Conservation (phyloP, 2,113 vertebrate species). For the Uria lomvia region DNA sequence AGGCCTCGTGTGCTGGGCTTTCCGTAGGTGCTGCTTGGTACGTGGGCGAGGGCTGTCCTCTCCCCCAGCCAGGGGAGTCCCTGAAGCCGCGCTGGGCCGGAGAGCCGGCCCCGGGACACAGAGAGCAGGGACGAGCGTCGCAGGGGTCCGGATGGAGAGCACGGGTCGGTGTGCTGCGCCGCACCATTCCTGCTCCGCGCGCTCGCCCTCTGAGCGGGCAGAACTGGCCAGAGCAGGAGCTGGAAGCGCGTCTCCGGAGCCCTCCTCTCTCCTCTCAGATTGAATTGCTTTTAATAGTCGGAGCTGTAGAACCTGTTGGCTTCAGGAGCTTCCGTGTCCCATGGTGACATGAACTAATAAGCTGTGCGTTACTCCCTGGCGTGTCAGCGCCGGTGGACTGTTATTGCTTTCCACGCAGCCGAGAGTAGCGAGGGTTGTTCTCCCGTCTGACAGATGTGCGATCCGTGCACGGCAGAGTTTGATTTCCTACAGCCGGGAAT, state of each 20-base stretch:
- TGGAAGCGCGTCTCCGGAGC: not conserved
- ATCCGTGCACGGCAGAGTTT: not conserved
- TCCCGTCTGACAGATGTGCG: not conserved
- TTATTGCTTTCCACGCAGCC: not conserved
- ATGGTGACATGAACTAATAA: not conserved
- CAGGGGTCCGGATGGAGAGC: not conserved
- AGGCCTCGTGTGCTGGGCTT: not conserved
- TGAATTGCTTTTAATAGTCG: not conserved
- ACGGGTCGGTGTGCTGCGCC: not conserved
- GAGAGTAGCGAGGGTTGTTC: not conserved
- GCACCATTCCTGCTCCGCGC: not conserved
- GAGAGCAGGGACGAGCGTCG: fast-evolving
- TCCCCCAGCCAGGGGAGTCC: not conserved
- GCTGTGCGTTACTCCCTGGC: not conserved
- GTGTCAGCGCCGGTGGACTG: not conserved
- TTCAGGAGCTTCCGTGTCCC: not conserved
- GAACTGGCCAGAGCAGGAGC: not conserved
- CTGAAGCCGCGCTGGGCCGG: not conserved
- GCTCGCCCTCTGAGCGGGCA: not conserved
- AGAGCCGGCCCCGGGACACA: not conserved
- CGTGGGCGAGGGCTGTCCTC: not conserved
- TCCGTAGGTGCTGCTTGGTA: no score
- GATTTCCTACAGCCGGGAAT: not conserved
- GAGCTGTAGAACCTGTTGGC: not conserved
- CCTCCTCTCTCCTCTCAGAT: fast-evolving